Percentiles rank a stretch among this genome's conserved stretches.
Conservation (phyloP, 2,888 invertebrate genomes). For the Tetragnatha montana region DNA sequence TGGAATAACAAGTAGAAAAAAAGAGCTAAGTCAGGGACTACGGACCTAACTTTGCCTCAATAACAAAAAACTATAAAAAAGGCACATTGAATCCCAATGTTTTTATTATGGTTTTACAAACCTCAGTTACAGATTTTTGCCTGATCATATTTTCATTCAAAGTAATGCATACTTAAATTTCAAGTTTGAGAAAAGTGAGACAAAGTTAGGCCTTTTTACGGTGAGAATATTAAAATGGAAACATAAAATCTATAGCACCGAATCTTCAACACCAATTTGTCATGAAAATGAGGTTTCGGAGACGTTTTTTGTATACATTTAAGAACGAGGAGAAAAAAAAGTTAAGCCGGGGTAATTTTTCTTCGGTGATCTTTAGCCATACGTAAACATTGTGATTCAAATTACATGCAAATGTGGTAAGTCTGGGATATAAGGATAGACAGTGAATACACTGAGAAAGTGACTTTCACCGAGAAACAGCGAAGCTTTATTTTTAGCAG, state of each 20-base stretch:
- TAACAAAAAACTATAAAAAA: too few relatives aligned
- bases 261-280: background rate
- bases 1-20: too few relatives aligned
- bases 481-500: background rate
- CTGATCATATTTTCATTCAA: too few relatives aligned
- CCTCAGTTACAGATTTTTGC: too few relatives aligned
- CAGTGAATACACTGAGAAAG: background rate
- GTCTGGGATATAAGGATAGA: background rate
- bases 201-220: background rate
- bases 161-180: too few relatives aligned
- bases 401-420: background rate
- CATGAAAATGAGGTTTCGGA: background rate
- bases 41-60: too few relatives aligned
- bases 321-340: background rate
- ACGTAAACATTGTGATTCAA: background rate
- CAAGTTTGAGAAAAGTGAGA: too few relatives aligned
- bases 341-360: background rate
- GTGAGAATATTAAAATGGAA: background rate
- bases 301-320: background rate
- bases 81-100: too few relatives aligned
- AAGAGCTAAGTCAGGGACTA: too few relatives aligned
- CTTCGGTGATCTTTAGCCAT: background rate
- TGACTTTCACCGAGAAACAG: background rate
- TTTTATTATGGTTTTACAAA: too few relatives aligned
- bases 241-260: background rate